Evolutionary conservation across 2,888 invertebrate genomes (phyloP), one percentile per base, ranked within the genome.

Genomic region (Asteroscopus sphinx): DNA sequence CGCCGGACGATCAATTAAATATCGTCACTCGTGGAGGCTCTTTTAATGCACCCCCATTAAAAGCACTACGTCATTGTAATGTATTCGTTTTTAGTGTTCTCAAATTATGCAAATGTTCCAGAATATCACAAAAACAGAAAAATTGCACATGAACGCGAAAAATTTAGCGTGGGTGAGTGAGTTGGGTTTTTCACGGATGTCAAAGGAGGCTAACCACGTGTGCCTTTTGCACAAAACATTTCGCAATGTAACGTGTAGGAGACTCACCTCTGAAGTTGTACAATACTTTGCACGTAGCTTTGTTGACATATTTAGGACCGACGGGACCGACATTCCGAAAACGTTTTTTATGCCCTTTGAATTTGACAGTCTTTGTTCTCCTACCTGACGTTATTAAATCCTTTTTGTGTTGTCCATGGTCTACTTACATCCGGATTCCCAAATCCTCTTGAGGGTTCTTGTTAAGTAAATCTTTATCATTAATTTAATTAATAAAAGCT

Each of bases 191-290:
- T 32, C 36, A 3, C 21, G 30, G 17, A 17, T 52, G 46, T 68
- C 64, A 67, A 64, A 64, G 61, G 52, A 42, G 25, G 39, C 12
- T 21, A 40, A 32, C 32, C 35, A 51, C 30, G 33, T 60, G 15
- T 42, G 28, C 5, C 4, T 15, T 26, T 25, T 30, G 32, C 45
- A 46, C n/a, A 33, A 37, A 30, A 45, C 33, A 13, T 47, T 52
- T 46, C 17, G 6, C 4, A 21, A 28, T 25, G 25, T 25, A 25
- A 25, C 25, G 6, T 25, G 3, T 3, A 4, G 6, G 28, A 47
- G 47, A 58, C n/a, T n/a, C n/a, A 11, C 51, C 9, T 26, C 12
- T 13, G 3, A 7, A 26, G 17, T 42, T 12, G 15, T 60, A 51
- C 46, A 46, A 37, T 36, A 39, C 26, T 47, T 59, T 21, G 3